phyloP scores from a whole-genome alignment of 2,797 vertebrate genomes.

The Enteromius thamalakanensis region DNA sequence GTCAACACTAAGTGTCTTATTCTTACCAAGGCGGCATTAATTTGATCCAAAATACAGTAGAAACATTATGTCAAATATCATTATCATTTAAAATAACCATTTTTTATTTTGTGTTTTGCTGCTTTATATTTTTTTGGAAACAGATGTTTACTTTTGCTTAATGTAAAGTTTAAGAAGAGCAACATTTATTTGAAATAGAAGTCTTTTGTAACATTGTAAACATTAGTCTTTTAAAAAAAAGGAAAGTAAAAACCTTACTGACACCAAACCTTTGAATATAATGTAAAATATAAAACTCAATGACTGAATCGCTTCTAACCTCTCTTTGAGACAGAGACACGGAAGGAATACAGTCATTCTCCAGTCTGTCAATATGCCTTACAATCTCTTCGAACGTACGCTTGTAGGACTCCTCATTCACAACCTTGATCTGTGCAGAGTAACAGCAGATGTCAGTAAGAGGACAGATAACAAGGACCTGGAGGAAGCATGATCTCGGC shows the following conservation, averaged over 20 bases:
- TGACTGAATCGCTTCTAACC: conserved; percentile 68
- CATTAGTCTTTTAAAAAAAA: too few species aligned
- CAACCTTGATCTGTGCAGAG: conserved; percentile 85
- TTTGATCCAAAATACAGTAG: neutral
- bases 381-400: conserved; percentile 93
- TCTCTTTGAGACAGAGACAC: conserved; percentile 86
- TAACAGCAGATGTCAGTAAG: conserved; percentile 12
- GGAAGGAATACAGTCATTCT: conserved; percentile 96
- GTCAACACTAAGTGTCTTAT: neutral
- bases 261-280: neutral
- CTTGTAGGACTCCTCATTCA: conserved; percentile 85
- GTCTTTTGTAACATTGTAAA: neutral
- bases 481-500: neutral
- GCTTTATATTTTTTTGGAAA: too few species aligned
- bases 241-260: too few species aligned
- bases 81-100: too few species aligned
- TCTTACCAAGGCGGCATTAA: neutral
- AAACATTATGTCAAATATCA: neutral
- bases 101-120: too few species aligned
- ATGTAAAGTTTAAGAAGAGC: neutral
- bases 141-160: neutral
- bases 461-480: neutral
- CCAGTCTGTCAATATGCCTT: conserved; percentile 92
- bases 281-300: neutral
- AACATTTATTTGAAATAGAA: neutral